These are phyloP conservation scores for Hyppa rectilinea DNA, from an alignment of 2,888 invertebrate genomes.

Conservation along the genomic window DNA sequence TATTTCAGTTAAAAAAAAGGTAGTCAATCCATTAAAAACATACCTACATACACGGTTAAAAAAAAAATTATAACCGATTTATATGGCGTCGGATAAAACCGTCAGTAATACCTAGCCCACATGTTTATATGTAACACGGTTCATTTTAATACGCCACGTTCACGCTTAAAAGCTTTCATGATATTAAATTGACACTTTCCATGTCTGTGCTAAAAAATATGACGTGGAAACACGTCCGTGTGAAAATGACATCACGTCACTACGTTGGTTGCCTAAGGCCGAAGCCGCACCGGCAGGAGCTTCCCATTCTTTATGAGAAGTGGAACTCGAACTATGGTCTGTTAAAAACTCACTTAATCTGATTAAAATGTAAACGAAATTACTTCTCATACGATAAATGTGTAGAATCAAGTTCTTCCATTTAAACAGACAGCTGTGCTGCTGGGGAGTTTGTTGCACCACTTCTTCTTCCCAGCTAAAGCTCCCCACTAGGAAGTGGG, in stretches of 20 bases:
- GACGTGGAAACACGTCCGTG: slow-evolving; percentile 21
- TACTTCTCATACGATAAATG: no score
- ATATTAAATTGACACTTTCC: slow-evolving; percentile 64
- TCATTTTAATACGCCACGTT: slow-evolving; percentile 61
- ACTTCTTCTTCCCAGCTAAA: no score
- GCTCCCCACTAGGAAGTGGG: no score
- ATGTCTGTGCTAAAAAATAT: slow-evolving; percentile 53
- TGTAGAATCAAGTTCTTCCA: no score
- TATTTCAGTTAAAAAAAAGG: no score
- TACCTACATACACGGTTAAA: no score
- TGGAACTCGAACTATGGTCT: neutral
- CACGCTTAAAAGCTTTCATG: slow-evolving; percentile 60
- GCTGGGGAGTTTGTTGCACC: no score
- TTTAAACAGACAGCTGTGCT: no score
- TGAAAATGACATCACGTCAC: slow-evolving; percentile 45
- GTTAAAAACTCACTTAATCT: no score
- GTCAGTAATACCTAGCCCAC: slow-evolving; percentile 31
- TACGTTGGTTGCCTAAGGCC: slow-evolving; percentile 8
- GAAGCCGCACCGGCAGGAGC: no score
- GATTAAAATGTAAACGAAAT: no score
- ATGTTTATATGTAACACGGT: slow-evolving; percentile 37
- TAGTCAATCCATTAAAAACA: neutral
- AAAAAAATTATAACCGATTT: no score
- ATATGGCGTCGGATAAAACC: slow-evolving; percentile 31
- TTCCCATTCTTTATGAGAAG: neutral